phyloP scores from a whole-genome alignment of 1,140 invertebrate genomes.

The Platyscapa corneri region DNA sequence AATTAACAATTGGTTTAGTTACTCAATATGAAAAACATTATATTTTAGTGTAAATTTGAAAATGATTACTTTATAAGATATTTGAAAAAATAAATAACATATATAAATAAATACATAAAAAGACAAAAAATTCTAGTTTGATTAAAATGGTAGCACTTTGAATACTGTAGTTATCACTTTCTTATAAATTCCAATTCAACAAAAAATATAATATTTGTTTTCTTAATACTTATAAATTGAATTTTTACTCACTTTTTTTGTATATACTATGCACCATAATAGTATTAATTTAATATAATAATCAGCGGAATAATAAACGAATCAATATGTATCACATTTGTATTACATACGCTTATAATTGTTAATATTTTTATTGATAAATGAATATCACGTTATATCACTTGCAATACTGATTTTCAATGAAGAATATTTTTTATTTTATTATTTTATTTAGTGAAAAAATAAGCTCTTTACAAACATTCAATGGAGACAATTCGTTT shows the following conservation, averaged over 20 bases:
- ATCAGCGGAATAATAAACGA: constrained; percentile 30
- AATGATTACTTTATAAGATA: too few relatives aligned
- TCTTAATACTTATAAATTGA: not conserved
- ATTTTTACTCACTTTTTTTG: not conserved
- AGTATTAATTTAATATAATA: constrained; percentile 40
- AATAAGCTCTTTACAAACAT: constrained; percentile 73
- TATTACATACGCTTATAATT: not conserved
- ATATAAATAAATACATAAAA: not conserved
- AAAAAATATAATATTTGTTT: not conserved
- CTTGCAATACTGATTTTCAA: constrained; percentile 45
- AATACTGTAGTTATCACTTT: constrained; percentile 8
- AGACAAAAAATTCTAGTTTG: constrained; percentile 11
- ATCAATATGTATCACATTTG: constrained; percentile 3
- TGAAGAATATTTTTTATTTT: constrained; percentile 43
- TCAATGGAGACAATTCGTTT: constrained; percentile 53
- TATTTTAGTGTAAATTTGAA: too few relatives aligned
- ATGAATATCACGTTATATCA: not conserved
- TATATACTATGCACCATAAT: not conserved
- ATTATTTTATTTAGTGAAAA: constrained; percentile 66
- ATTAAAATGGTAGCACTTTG: constrained; percentile 27
- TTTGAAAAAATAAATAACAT: constrained; percentile 18
- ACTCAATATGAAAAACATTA: too few relatives aligned
- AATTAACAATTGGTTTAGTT: constrained; percentile 5
- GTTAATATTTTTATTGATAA: not conserved
- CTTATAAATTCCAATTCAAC: too few relatives aligned